Evolutionary conservation across 2,797 vertebrate genomes (phyloP).

Genomic region (Setipinna tenuifilis): DNA sequence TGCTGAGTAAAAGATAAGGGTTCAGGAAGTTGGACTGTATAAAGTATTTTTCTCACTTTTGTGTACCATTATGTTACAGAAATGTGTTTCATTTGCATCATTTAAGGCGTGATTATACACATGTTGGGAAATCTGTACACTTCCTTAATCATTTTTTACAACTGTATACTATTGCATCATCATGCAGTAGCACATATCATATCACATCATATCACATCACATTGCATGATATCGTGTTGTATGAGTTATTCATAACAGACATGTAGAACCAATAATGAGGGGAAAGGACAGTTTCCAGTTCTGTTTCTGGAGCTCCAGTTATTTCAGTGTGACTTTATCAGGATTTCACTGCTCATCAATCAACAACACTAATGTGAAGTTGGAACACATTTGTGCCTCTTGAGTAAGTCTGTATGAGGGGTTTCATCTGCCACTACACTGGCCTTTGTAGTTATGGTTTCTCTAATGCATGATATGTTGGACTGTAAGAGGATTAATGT

Average conservation of each 20-base stretch:
- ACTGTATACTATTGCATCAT: too few relatives aligned
- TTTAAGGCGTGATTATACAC: too few relatives aligned
- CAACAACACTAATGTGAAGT: neutral
- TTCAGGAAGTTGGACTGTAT: neutral
- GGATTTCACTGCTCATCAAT: neutral
- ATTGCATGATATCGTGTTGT: too few relatives aligned
- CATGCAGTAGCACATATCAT: too few relatives aligned
- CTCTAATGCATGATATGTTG: slow-evolving; percentile 7
- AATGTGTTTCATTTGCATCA: too few relatives aligned
- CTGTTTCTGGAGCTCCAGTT: neutral
- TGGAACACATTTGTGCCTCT: neutral
- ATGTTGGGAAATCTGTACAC: too few relatives aligned
- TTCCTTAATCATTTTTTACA: too few relatives aligned
- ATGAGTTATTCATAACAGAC: neutral
- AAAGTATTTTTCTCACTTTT: too few relatives aligned
- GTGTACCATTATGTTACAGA: too few relatives aligned
- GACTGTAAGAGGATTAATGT: slow-evolving; percentile 13
- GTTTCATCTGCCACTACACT: neutral
- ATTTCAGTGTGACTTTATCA: neutral
- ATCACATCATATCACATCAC: too few relatives aligned
- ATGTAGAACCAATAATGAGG: neutral
- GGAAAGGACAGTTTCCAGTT: neutral
- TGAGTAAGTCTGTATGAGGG: neutral
- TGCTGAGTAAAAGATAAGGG: neutral
- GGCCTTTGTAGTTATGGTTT: neutral